A percentile compares a stretch with the other conserved stretches of the same genome.
Evolutionary conservation across 2,113 vertebrate genomes (phyloP).

Genomic region (Saguinus imperator): DNA sequence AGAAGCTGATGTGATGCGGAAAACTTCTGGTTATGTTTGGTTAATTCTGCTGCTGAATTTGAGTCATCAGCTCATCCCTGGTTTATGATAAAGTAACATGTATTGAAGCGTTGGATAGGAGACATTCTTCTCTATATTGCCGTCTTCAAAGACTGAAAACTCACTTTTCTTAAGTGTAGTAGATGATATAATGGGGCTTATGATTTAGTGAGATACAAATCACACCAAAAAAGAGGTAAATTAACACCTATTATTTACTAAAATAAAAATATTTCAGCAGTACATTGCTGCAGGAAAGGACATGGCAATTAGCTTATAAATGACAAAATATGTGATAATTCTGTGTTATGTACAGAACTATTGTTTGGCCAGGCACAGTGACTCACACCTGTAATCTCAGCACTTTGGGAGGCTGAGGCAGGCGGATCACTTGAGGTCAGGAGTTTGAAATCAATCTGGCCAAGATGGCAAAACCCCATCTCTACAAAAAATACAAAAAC

Average conservation of each 20-base stretch:
- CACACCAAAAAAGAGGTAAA: not conserved
- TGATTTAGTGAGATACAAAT: conserved; percentile 21
- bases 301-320: not conserved
- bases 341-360: not conserved
- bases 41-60: conserved; percentile 17
- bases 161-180: not conserved
- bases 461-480: too few relatives aligned
- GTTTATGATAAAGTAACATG: not conserved
- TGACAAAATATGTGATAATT: not conserved
- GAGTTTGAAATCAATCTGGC: too few relatives aligned
- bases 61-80: not conserved
- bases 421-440: too few relatives aligned
- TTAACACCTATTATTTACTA: conserved; percentile 34
- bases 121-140: not conserved
- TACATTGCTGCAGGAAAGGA: not conserved
- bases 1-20: not conserved
- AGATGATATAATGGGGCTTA: not conserved
- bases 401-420: too few relatives aligned
- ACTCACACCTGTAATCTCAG: too few relatives aligned
- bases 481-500: too few relatives aligned
- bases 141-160: not conserved
- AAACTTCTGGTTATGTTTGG: not conserved
- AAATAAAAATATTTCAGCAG: conserved; percentile 22
- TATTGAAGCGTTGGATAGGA: not conserved
- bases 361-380: too few relatives aligned